Evolutionary conservation across 2,888 invertebrate species (phyloP).

Genomic region (Drosophila formosana): DNA sequence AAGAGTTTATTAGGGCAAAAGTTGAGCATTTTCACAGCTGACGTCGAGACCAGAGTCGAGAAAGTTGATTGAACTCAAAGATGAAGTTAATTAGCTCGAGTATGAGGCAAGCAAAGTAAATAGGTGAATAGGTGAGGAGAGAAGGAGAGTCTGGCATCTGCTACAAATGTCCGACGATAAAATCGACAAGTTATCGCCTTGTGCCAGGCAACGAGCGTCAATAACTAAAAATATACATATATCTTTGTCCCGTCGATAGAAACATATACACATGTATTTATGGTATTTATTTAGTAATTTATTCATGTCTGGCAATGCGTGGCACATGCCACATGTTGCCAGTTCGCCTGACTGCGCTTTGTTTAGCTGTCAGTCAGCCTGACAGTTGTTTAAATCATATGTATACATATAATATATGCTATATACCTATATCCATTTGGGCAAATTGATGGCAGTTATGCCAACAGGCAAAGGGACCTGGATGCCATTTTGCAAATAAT

Average conservation of each 20-base stretch:
- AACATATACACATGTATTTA: conserved; percentile 48
- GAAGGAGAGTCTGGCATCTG: conserved; percentile 5
- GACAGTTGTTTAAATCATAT: conserved; percentile 69
- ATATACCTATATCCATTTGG: conserved; percentile 13
- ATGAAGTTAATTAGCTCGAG: conserved; percentile 19
- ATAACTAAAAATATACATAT: conserved; percentile 52
- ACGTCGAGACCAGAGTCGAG: conserved; percentile 11
- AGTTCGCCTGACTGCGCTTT: conserved; percentile 40
- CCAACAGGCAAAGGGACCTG: conserved; percentile 1
- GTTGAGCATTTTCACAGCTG: conserved; percentile 10
- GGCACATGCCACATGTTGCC: conserved; percentile 38
- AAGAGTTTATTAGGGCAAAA: conserved; percentile 9
- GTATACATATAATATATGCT: conserved; percentile 1
- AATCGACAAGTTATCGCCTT: conserved; percentile 48
- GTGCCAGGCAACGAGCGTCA: conserved; percentile 61
- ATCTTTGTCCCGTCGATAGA: neutral
- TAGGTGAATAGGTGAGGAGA: neutral
- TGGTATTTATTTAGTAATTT: conserved; percentile 75
- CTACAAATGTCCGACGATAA: conserved; percentile 14
- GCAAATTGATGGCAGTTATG: conserved; percentile 31
- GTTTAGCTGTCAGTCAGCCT: conserved; percentile 62
- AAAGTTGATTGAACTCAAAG: conserved; percentile 43
- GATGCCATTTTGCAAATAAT: conserved; percentile 8
- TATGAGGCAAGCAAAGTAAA: neutral
- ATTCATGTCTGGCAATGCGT: conserved; percentile 58